phyloP scores from a whole-genome alignment of 1,140 invertebrate species.

The Drosophila albomicans region DNA sequence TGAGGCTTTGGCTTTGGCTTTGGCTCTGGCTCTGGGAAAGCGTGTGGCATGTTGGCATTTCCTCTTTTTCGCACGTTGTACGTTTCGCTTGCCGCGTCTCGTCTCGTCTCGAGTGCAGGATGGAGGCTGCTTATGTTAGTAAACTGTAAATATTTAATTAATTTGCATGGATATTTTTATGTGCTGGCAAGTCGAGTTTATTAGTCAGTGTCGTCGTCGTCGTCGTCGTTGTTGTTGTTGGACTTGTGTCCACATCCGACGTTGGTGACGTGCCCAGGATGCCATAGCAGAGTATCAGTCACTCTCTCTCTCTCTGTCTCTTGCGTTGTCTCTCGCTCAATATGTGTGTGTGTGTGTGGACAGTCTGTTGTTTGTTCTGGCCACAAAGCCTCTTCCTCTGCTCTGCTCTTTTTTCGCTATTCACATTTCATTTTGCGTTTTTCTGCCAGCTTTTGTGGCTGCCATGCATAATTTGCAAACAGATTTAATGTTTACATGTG shows the following conservation, averaged over 20 bases:
- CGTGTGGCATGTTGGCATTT: constrained; percentile 46
- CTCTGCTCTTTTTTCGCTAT: constrained; percentile 8
- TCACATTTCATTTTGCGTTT: constrained; percentile 26
- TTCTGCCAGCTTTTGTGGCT: constrained; percentile 41
- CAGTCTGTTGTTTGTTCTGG: constrained; percentile 18
- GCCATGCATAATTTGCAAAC: constrained; percentile 62
- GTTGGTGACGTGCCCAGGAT: constrained; percentile 17
- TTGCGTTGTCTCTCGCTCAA: background rate
- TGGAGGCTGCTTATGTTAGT: constrained; percentile 68
- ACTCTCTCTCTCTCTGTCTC: background rate
- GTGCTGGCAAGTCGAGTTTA: constrained; percentile 75
- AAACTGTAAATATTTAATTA: constrained; percentile 83
- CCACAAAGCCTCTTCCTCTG: background rate
- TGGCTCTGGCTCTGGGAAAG: constrained; percentile 36
- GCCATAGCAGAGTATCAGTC: constrained; percentile 21
- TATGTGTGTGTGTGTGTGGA: constrained; percentile 11
- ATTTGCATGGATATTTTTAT: constrained; percentile 82
- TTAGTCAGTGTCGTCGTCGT: constrained; percentile 61
- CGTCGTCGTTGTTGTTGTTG: background rate
- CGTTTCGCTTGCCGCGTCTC: constrained; percentile 2
- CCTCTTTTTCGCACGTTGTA: constrained; percentile 20
- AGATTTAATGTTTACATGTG: constrained; percentile 66
- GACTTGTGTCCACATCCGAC: constrained; percentile 26
- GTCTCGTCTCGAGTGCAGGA: too few species aligned
- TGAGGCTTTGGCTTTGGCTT: constrained; percentile 29